Evolutionary conservation across 2,797 vertebrate species (phyloP).

Genomic region (Oryzias sinensis): DNA sequence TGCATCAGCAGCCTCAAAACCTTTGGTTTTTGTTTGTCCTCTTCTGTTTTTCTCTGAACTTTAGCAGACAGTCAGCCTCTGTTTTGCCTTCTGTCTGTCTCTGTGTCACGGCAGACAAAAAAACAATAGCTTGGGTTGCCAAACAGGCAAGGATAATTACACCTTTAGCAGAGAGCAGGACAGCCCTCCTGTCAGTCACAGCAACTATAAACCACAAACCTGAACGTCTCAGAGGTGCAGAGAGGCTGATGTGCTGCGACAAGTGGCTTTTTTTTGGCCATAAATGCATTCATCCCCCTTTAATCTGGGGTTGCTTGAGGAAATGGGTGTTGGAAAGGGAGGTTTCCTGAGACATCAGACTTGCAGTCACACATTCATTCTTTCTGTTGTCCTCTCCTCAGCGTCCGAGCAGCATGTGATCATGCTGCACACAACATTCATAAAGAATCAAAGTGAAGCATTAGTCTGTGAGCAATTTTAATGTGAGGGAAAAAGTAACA

Average conservation of each 20-base stretch:
- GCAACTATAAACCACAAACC: constrained; percentile 28
- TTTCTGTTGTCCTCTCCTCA: not conserved
- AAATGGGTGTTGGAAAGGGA: constrained; percentile 22
- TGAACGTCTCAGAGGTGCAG: constrained; percentile 45
- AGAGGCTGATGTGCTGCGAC: constrained; percentile 36
- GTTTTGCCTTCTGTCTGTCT: constrained; percentile 1
- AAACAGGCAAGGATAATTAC: constrained; percentile 42
- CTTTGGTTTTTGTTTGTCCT: constrained; percentile 18
- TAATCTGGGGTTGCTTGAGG: constrained; percentile 44
- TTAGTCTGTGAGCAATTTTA: too few species aligned
- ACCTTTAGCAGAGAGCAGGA: constrained; percentile 1
- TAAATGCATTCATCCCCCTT: constrained; percentile 24
- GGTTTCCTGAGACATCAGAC: constrained; percentile 50
- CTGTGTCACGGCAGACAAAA: constrained; percentile 41
- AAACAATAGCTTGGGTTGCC: constrained; percentile 38
- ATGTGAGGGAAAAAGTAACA: too few species aligned
- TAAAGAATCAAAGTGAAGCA: not conserved
- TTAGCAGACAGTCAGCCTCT: constrained; percentile 34
- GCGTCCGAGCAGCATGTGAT: not conserved
- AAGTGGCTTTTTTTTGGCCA: constrained; percentile 25
- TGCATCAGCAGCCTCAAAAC: constrained; percentile 22
- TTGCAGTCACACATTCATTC: constrained; percentile 11
- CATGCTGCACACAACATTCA: not conserved
- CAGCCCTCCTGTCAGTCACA: constrained; percentile 50
- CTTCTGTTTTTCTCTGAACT: constrained; percentile 1